Percentiles rank a stretch among this genome's conserved stretches.
phyloP scores from a whole-genome alignment of 2,888 invertebrate species.

The Melipona bicolor region DNA sequence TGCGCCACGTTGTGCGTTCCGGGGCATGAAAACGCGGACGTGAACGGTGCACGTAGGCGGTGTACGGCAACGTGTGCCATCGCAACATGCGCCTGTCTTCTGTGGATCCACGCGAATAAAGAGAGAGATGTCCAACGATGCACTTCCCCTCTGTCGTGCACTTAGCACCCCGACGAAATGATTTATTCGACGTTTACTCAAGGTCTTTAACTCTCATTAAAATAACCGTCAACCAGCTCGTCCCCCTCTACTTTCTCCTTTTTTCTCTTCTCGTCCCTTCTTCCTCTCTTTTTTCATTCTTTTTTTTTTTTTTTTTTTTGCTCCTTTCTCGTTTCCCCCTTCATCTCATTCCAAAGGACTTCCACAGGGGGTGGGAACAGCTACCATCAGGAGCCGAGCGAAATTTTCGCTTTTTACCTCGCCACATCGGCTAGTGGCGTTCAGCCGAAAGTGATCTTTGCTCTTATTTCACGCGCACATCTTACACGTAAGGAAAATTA shows the following conservation, averaged over 20 bases:
- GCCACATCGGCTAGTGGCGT: background rate
- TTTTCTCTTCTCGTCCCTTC: background rate
- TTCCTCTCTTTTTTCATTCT: background rate
- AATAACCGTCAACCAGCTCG: conserved; percentile 75
- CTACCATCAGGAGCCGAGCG: conserved; percentile 35
- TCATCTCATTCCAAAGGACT: conserved; percentile 18
- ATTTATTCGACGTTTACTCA: conserved; percentile 83
- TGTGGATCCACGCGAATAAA: conserved; percentile 57
- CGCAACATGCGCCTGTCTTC: conserved; percentile 42
- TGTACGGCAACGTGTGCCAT: conserved; percentile 33
- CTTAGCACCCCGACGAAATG: conserved; percentile 76
- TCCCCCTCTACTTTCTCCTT: conserved; percentile 35
- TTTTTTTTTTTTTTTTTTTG: too few relatives aligned
- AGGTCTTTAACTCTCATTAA: conserved; percentile 83
- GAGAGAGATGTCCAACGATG: conserved; percentile 61
- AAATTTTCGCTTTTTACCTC: conserved; percentile 37
- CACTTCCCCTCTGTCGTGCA: conserved; percentile 61
- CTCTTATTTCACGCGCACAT: background rate
- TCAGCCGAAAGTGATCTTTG: conserved; percentile 30
- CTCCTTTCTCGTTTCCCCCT: conserved; percentile 20
- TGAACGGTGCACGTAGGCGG: conserved; percentile 30
- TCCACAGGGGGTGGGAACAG: conserved; percentile 32
- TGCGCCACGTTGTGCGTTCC: background rate
- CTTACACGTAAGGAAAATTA: background rate
- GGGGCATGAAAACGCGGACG: background rate